phyloP scores from a whole-genome alignment of 2,113 vertebrate genomes.

The Candoia aspera region DNA sequence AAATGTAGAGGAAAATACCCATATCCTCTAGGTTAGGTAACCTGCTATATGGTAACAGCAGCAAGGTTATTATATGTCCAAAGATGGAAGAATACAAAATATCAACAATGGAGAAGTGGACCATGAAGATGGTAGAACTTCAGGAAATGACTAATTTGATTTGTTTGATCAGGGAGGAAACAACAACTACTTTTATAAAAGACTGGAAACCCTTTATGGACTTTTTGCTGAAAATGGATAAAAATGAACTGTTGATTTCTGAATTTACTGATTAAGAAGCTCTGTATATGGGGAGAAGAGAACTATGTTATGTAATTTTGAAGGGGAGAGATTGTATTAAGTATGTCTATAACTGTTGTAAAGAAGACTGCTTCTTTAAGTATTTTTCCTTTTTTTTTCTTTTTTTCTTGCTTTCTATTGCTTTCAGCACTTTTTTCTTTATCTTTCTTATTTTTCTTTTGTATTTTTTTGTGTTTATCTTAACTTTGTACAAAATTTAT shows the following conservation, averaged over 20 bases:
- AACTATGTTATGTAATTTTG: no score
- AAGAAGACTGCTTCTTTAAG: not conserved
- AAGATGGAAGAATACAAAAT: not conserved
- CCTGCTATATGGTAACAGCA: not conserved
- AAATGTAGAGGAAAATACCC: not conserved
- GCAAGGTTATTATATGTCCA: not conserved
- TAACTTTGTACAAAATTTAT: not conserved
- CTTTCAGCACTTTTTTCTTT: not conserved
- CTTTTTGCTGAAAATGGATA: no score
- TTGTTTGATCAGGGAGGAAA: not conserved
- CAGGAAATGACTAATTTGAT: not conserved
- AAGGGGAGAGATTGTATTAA: no score
- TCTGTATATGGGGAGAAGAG: no score
- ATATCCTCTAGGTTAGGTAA: not conserved
- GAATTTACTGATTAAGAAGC: no score
- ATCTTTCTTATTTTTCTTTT: not conserved
- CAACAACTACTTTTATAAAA: not conserved
- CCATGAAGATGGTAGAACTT: not conserved
- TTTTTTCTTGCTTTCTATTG: not conserved
- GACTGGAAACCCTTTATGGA: no score
- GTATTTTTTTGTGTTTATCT: not conserved
- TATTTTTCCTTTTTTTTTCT: no score
- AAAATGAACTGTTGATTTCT: no score
- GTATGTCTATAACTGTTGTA: not conserved
- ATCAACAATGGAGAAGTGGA: not conserved